Percentiles rank a stretch among this genome's conserved stretches.
Evolutionary conservation across 2,888 invertebrate genomes (phyloP).

Genomic region (Cheilosia impressa): DNA sequence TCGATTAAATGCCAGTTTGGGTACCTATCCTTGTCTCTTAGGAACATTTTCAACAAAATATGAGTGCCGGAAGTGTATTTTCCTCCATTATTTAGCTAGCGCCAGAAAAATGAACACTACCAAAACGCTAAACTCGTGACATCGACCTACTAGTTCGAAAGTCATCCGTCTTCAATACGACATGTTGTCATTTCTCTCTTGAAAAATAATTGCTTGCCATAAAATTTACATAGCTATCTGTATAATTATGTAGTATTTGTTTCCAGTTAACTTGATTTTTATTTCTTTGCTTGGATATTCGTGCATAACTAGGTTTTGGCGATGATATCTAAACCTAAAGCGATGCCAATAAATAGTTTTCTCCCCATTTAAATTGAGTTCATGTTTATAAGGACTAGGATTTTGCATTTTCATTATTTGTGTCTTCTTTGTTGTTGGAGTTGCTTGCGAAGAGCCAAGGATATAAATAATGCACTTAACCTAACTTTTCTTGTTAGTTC

Average conservation of each 20-base stretch:
- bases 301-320: neutral
- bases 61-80: too few species aligned
- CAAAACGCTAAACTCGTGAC: too few species aligned
- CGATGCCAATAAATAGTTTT: conserved; percentile 15
- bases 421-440: neutral
- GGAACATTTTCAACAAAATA: too few species aligned
- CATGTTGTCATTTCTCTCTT: neutral
- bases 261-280: neutral
- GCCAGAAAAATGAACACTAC: too few species aligned
- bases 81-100: too few species aligned
- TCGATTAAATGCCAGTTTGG: too few species aligned
- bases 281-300: neutral
- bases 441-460: neutral
- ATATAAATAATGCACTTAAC: conserved; percentile 2
- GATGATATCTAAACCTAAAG: neutral
- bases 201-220: conserved; percentile 4
- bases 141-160: too few species aligned
- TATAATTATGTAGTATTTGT: neutral
- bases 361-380: neutral
- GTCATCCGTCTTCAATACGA: too few species aligned
- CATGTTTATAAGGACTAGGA: neutral
- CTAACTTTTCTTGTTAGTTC: neutral
- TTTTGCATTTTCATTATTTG: neutral
- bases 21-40: too few species aligned
- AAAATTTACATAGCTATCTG: neutral